These are phyloP conservation scores for Tapirus terrestris DNA, from an alignment of 2,113 vertebrate genomes.

Conservation along the genomic window DNA sequence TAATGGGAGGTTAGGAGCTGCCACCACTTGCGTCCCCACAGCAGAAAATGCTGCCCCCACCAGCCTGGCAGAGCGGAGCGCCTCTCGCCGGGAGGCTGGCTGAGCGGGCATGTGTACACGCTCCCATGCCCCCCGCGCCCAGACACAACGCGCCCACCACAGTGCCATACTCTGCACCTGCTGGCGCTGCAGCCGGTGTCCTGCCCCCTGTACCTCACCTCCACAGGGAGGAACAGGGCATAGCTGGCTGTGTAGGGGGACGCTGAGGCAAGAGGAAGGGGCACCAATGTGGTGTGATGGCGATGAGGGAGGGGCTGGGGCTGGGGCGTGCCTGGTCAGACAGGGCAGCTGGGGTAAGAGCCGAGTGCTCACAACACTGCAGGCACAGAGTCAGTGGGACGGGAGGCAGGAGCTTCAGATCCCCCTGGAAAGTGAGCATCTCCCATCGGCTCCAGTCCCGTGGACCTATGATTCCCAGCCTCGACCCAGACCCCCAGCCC, in stretches of 20 bases:
- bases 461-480: neutral
- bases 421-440: neutral
- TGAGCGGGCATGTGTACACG: neutral
- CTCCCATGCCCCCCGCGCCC: slow-evolving; percentile 29
- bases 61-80: neutral
- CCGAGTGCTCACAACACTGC: neutral
- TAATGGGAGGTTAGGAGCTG: neutral
- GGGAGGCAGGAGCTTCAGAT: neutral
- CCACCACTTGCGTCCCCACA: neutral
- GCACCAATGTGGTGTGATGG: fast-evolving
- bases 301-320: neutral
- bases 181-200: neutral
- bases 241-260: neutral
- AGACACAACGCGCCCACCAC: slow-evolving; percentile 65
- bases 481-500: neutral
- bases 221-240: neutral
- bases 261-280: neutral
- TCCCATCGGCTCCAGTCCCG: neutral
- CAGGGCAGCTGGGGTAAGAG: neutral
- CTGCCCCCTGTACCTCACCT: neutral
- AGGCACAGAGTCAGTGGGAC: neutral
- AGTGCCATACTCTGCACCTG: slow-evolving; percentile 6
- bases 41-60: neutral
- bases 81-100: slow-evolving; percentile 53
- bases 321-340: neutral